These are phyloP conservation scores for Odocoileus hemionus DNA, from an alignment of 2,113 vertebrate species.

Conservation along the genomic window DNA sequence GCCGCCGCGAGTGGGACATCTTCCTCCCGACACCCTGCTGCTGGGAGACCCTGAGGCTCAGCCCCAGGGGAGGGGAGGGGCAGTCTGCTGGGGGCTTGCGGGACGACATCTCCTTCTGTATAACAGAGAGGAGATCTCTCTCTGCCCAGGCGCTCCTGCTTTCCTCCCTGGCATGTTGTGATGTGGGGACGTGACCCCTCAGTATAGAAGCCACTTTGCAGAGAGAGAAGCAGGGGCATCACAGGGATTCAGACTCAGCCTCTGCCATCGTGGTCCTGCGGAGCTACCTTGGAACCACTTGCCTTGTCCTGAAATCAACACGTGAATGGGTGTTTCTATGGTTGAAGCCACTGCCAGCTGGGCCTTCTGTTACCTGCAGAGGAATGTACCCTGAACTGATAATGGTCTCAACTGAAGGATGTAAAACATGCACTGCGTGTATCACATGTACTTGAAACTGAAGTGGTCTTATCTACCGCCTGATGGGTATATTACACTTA, in stretches of 20 bases:
- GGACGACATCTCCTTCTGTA: not conserved
- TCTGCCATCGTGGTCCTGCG: not conserved
- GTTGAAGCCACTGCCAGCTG: not conserved
- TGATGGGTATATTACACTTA: accelerated
- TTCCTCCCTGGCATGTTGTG: not conserved
- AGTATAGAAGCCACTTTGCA: not conserved
- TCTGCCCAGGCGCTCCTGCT: accelerated
- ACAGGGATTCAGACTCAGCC: not conserved
- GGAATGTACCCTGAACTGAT: not conserved
- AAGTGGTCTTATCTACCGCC: no score
- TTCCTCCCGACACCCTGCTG: not conserved
- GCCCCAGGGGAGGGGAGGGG: not conserved
- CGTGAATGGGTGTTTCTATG: accelerated
- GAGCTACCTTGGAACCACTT: not conserved
- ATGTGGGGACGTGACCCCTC: not conserved
- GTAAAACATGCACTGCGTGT: accelerated
- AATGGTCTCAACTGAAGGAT: accelerated
- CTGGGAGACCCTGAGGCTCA: not conserved
- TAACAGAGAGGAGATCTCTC: not conserved
- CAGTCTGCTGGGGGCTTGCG: not conserved
- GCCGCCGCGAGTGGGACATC: accelerated
- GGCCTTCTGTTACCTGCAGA: not conserved
- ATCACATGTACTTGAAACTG: no score
- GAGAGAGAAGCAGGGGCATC: not conserved
- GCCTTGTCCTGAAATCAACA: no score